Evolutionary conservation across 1,140 invertebrate species (phyloP), one percentile per base, ranked within the genome.

Genomic region (Charaxes varanes): DNA sequence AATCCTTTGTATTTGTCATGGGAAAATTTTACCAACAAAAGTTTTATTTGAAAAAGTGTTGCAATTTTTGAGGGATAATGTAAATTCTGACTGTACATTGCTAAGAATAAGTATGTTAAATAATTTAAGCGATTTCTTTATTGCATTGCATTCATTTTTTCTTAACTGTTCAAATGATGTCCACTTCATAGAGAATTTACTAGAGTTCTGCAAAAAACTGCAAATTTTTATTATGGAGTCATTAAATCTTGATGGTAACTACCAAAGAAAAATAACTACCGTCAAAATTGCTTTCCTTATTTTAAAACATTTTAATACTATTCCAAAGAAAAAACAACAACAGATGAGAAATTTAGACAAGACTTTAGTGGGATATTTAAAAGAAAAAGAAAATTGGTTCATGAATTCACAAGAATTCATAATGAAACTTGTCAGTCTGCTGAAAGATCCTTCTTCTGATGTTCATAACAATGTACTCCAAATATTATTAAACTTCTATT

Each of bases 241-340:
- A 27, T 31, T 84, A 11, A 60, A 55, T 13, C 31, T 49, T 2
- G 41, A 64, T 51, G 77, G 78, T 10, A 85, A 85, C 42, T 85
- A 85, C 59, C 82, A 85, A 61, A 68, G 82, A 43, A 85, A 83
- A 64, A 65, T 81, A 18, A 60, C 69, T 19, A 57, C 62, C 15
- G 45, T 84, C 13, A 71, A 76, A 56, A 33, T 82, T 8, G 49
- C 50, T 22, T 47, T 69, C 33, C 32, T 53, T 4, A 30, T 79
- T 40, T 76, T 35, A 54, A 37, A 35, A 36, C 58, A 52, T 55
- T 60, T 73, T 6, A 64, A 46, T 45, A 34, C 61, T 34, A 41
- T 53, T 30, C 43, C 55, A 18, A 65, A 32, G 23, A 70, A 70
- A 30, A 71, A 61, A 38, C 48, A 54, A 37, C 57, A 59, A 15